These are phyloP conservation scores for Ornithoptera alexandrae DNA, from an alignment of 2,888 invertebrate genomes.

Conservation along the genomic window DNA sequence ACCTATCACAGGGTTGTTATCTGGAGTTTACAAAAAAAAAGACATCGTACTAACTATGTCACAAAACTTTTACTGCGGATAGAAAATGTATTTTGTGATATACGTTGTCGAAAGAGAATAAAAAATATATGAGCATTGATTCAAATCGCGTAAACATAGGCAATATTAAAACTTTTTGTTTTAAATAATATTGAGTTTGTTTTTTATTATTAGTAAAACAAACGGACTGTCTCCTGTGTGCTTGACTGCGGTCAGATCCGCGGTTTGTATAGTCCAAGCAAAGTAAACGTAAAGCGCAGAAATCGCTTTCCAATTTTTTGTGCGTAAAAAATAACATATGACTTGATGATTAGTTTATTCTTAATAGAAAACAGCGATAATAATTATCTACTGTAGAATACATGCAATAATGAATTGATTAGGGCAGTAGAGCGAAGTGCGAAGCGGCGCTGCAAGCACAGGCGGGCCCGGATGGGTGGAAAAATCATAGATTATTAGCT, in stretches of 20 bases:
- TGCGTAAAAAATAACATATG: no score
- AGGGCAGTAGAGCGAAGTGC: constrained; percentile 35
- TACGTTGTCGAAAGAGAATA: neutral
- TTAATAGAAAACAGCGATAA: constrained; percentile 1
- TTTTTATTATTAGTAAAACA: neutral
- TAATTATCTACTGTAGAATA: constrained; percentile 25
- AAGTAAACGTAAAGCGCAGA: neutral
- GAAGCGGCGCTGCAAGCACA: constrained; percentile 34
- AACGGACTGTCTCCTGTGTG: no score
- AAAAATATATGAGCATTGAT: neutral
- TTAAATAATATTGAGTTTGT: neutral
- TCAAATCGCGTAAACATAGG: neutral
- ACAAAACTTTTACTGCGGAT: constrained; percentile 43
- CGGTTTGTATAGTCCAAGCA: no score
- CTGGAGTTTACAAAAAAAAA: constrained; percentile 52
- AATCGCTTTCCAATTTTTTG: neutral
- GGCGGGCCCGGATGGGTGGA: constrained; percentile 64
- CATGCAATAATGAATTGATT: constrained; percentile 39
- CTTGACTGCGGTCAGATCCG: no score
- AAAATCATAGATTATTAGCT: constrained; percentile 74
- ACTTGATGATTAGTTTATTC: no score
- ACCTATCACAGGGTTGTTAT: constrained; percentile 62
- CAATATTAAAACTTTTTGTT: neutral
- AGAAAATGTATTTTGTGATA: neutral
- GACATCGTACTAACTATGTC: constrained; percentile 38